phyloP scores from a whole-genome alignment of 2,888 invertebrate genomes.

The Aphodius granarius region DNA sequence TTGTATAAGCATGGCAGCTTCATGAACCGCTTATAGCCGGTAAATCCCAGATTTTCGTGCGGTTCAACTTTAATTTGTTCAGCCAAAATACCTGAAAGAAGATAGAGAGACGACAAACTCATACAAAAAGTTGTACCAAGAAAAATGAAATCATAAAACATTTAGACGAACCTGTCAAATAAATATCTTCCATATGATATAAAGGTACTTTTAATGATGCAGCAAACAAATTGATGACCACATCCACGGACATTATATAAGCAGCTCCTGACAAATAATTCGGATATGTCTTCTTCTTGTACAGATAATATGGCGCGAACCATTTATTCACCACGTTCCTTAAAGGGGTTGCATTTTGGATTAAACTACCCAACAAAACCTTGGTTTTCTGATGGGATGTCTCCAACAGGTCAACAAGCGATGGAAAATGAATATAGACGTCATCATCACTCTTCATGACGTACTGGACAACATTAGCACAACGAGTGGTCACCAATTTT shows the following conservation, averaged over 20 bases:
- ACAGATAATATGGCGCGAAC: slow-evolving; percentile 82
- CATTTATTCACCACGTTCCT: slow-evolving; percentile 74
- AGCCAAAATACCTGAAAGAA: slow-evolving; percentile 66
- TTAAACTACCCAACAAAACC: slow-evolving; percentile 71
- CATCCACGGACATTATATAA: slow-evolving; percentile 69
- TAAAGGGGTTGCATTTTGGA: slow-evolving; percentile 75
- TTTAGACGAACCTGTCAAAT: slow-evolving; percentile 57
- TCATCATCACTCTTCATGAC: slow-evolving; percentile 86
- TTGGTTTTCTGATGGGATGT: slow-evolving; percentile 37
- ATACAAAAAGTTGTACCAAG: too few relatives aligned
- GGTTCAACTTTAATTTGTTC: slow-evolving; percentile 60
- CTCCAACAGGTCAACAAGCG: slow-evolving; percentile 53
- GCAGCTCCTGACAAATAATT: slow-evolving; percentile 79
- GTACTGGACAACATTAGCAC: slow-evolving; percentile 58
- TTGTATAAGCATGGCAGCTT: slow-evolving; percentile 55
- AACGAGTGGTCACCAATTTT: slow-evolving; percentile 75
- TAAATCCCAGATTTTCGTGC: slow-evolving; percentile 66
- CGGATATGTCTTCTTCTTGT: slow-evolving; percentile 69
- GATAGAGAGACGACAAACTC: too few relatives aligned
- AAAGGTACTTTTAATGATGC: slow-evolving; percentile 68
- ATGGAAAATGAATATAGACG: slow-evolving; percentile 77
- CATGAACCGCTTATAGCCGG: slow-evolving; percentile 52
- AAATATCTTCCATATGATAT: slow-evolving; percentile 76
- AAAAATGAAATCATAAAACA: too few relatives aligned
- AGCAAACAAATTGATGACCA: slow-evolving; percentile 64